phyloP scores from a whole-genome alignment of 2,888 invertebrate genomes.

The Hypomecis atomaria region DNA sequence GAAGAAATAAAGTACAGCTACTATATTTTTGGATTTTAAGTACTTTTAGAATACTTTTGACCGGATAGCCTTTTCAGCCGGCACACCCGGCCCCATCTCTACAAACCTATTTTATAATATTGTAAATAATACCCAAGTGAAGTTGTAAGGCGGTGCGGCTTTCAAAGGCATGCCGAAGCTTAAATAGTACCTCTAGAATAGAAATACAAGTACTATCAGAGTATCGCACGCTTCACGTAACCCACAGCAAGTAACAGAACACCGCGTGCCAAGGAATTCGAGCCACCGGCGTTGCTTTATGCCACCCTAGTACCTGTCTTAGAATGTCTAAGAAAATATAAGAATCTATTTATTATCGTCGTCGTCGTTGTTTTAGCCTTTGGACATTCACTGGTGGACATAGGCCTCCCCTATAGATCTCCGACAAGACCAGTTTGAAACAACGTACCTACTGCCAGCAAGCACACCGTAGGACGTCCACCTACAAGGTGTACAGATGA shows the following conservation, averaged over 20 bases:
- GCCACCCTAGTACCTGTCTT: constrained; percentile 18
- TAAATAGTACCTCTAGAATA: neutral
- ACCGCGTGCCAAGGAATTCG: constrained; percentile 67
- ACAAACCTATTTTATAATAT: constrained; percentile 29
- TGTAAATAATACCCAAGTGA: constrained; percentile 30
- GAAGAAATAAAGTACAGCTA: no score
- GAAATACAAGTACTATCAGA: no score
- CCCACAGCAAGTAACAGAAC: constrained; percentile 59
- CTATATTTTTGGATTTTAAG: no score
- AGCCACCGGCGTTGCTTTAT: constrained; percentile 50
- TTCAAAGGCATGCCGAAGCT: constrained; percentile 65
- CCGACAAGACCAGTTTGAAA: no score
- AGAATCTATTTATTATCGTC: no score
- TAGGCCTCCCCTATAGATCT: no score
- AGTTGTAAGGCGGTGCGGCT: constrained; percentile 14
- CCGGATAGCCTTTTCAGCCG: constrained; percentile 1
- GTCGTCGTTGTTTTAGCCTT: no score
- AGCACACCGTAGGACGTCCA: no score
- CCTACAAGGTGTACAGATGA: no score
- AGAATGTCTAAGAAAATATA: constrained; percentile 17
- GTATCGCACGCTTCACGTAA: neutral
- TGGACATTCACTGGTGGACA: no score
- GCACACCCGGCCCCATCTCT: constrained; percentile 7
- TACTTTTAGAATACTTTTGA: neutral
- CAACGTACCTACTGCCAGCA: no score